Base-by-base conservation (phyloP, 2,888 invertebrate species). In the Seladonia tumulorum region DNA sequence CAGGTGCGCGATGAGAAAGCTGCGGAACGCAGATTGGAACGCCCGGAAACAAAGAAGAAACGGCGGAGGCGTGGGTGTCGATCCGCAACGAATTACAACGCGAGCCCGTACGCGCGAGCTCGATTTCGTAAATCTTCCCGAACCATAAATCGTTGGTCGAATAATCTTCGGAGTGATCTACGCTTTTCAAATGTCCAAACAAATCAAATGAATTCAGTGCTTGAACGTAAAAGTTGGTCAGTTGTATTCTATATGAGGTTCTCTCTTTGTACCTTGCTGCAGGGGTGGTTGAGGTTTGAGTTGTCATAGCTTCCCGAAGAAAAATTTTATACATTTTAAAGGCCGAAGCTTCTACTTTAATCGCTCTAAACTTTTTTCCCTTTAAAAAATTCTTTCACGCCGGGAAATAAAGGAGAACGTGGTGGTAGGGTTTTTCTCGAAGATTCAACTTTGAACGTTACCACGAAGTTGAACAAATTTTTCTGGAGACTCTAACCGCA, bases 1-100 rank as follows among this genome's bases (percentile, higher is more conserved):
- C 80, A 85, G 84, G 80, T 80, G 74, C 39, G 63, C 81, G 81
- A 77, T 74, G 81, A 75, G 76, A 74, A 85, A 42, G 71, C 49
- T 60, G 75, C 81, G 81, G 63, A 87, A 70, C 75, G 68, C 77
- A 73, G 83, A 83, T 83, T 83, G 76, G 68, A 77, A 74, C 35
- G 47, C 4, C 35, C 70, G n/a, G 42, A 70, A 77, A 75, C 75
- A 63, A 79, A 18, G 60, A 45, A 81, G 83, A 42, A 57, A 47
- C 63, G 63, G 18, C 29, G 29, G 22, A 53, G 49, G 49, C n/a
- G 18, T 8, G 42, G 18, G 29, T 25, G 63, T 60, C 84, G 84
- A 85, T 78, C 35, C 45, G 45, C 63, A 49, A 85, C 79, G 68
- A 83, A 85, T 85, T 71, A 63, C 79, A n/a, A 25, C 42, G 53